Base-by-base conservation (phyloP, 1,140 invertebrate genomes). In the Globodera ellingtonae region DNA sequence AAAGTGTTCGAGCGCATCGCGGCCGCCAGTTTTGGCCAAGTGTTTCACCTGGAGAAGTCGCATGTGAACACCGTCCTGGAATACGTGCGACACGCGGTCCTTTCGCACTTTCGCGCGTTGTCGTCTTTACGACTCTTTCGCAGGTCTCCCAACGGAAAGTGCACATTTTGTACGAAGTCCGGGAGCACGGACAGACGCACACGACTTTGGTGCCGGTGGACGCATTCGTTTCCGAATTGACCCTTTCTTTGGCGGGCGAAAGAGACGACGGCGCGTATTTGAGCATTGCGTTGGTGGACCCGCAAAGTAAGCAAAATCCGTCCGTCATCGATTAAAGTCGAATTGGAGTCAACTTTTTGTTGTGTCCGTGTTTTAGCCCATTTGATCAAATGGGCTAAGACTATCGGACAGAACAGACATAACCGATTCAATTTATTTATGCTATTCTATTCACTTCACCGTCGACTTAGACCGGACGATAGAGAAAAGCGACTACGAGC, bases 11-110 rank as follows among this genome's bases (percentile, higher is more conserved):
- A 93, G 81, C 91, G 92, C 82, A 93, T 94, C 74, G 93, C 93
- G 0, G 91, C 93, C 0, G 93, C 93, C 9, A 93, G 93, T 83
- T 93, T 92, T 50, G 93, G 93, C 18, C 93, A 94, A 87, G 92
- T 94, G 21, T 94, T 93, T 85, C 91, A 93, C 86, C 88, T 94
- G 52, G 91, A 93, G 77, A 94, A 94, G 88, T 91, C 91, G 62
- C 93, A 93, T 86, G 93, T 94, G 5, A 92, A 93, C 80, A 92
- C 93, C 90, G 93, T 91, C 35, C 82, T 88, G 7, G 86, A 87
- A 73, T 87, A 89, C 66, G 86, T 87, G 7, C 81, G 82, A 44
- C 81, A 88, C 50, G 72, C 86, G 13, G 81, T 88, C 4, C 70
- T 72, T 70, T 87, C 86, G 78, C 85, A 18, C 5, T 62, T 62